Evolutionary conservation across 2,888 invertebrate species (phyloP), one percentile per base, ranked within the genome.

Genomic region (Tyria jacobaeae): DNA sequence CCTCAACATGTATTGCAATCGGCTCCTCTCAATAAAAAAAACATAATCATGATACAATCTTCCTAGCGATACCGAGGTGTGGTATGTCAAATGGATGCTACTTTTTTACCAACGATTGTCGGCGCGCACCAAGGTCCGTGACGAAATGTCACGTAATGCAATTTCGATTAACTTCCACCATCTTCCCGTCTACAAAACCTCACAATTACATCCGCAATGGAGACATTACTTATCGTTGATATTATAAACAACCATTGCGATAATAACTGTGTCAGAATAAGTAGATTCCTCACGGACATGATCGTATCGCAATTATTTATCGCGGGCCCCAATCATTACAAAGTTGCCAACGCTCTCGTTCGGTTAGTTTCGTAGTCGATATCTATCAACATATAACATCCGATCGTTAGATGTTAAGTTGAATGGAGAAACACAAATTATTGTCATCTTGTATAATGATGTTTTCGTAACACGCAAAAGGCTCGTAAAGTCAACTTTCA

Each of bases 111-210:
- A 74, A 52, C 71, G 70, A 64, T 63, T 68, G 73, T 72, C 80
- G 75, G 70, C 72, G 59, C 48, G 31, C 49, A 35, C 17, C 34
- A 55, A 52, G 70, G 75, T 62, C 83, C 88, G 88, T 89, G 89
- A 89, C 89, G 84, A 88, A 89, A 85, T 75, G 82, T 83, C 83
- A 80, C 81, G 84, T 91, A 92, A 93, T 92, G 89, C 88, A 91
- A 89, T 91, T 92, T 90, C 91, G 92, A 93, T 93, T 89, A 89
- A 89, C 87, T 86, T 73, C 81, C 74, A 74, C 60, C 78, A 53
- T 52, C 49, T 44, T 21, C 15, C 37, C 79, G 78, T 82, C 78
- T 81, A 77, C 79, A 81, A 81, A 78, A 76, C 76, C 74, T 73
- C 71, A 80, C 83, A 85, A 86, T 84, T 83, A 80, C 79, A 72